Percentiles rank a stretch among this genome's conserved stretches.
Evolutionary conservation across 2,888 invertebrate genomes (phyloP).

Genomic region (Suillia variegata): DNA sequence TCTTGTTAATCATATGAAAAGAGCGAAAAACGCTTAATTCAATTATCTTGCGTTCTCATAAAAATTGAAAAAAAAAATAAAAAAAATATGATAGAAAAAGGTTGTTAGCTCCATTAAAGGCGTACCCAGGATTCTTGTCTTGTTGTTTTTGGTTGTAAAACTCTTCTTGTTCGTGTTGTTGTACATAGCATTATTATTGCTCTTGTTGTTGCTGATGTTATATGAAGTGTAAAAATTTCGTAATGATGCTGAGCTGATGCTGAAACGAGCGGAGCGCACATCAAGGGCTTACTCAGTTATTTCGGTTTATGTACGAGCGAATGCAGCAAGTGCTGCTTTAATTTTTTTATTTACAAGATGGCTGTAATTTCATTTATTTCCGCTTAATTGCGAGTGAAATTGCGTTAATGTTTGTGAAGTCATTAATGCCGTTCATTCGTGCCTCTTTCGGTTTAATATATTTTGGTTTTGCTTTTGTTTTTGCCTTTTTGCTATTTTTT

Average conservation of each 20-base stretch:
- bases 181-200: not conserved
- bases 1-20: not conserved
- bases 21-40: not conserved
- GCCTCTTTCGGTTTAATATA: no score
- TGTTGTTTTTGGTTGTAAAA: no score
- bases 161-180: not conserved
- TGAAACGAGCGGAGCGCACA: no score
- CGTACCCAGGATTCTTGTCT: not conserved
- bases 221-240: not conserved
- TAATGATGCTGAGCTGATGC: conserved; percentile 1
- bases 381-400: conserved; percentile 1
- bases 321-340: no score
- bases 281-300: not conserved
- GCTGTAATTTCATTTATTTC: not conserved
- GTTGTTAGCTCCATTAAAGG: not conserved
- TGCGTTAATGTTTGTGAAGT: not conserved
- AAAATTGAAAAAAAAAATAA: no score
- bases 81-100: not conserved
- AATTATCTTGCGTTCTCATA: not conserved
- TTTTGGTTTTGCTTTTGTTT: no score
- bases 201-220: not conserved
- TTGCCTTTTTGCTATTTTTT: no score
- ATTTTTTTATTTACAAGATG: not conserved
- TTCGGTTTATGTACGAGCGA: not conserved
- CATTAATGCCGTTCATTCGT: no score